Evolutionary conservation across 2,888 invertebrate genomes (phyloP).

Genomic region (Opisthograptis luteolata): DNA sequence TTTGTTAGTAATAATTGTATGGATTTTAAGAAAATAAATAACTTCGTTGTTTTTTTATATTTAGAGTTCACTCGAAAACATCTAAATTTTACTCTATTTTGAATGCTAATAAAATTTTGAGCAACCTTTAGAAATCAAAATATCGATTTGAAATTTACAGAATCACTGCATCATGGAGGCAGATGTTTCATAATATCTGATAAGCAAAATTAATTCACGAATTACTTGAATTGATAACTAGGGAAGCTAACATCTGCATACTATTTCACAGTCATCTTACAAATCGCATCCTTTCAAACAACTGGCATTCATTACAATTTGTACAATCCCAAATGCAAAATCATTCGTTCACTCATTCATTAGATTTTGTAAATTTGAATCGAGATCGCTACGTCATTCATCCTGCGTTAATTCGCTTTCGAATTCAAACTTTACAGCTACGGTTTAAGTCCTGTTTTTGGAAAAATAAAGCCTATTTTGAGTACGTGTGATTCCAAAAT

Average conservation of each 20-base stretch:
- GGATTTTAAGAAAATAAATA: too few species aligned
- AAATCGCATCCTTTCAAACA: conserved; percentile 32
- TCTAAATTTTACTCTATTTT: too few species aligned
- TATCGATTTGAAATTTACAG: too few species aligned
- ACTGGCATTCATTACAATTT: conserved; percentile 33
- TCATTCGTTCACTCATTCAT: conserved; percentile 55
- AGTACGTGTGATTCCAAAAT: conserved; percentile 39
- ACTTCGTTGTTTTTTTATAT: too few species aligned
- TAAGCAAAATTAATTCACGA: conserved; percentile 37
- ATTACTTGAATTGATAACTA: conserved; percentile 37
- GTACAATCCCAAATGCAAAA: conserved; percentile 46
- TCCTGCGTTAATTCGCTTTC: conserved; percentile 31
- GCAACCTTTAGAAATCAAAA: too few species aligned
- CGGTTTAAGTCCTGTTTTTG: conserved; percentile 6
- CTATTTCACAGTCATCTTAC: conserved; percentile 34
- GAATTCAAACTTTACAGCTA: conserved; percentile 21
- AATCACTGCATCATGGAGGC: conserved; percentile 28
- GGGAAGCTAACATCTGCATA: conserved; percentile 35
- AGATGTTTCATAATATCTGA: conserved; percentile 34
- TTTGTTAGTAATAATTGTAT: too few species aligned
- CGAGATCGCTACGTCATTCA: conserved; percentile 36
- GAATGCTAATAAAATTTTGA: too few species aligned
- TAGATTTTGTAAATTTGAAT: conserved; percentile 66
- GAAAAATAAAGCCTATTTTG: conserved; percentile 6
- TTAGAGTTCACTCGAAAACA: too few species aligned